These are phyloP conservation scores for Sinocyclocheilus anophthalmus DNA, from an alignment of 2,113 vertebrate species.

Conservation along the genomic window DNA sequence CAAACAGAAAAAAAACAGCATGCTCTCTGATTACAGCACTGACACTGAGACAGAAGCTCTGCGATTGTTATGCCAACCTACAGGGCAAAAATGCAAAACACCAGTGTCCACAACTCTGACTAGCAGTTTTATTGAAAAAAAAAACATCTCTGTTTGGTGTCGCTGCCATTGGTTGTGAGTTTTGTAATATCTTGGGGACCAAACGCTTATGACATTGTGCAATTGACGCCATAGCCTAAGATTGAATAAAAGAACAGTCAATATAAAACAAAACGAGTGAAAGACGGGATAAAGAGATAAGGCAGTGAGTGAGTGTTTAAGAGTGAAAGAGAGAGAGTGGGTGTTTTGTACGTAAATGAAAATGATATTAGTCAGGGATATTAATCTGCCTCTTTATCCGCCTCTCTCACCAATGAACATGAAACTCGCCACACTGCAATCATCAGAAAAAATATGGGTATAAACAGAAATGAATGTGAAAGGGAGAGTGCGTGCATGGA, in stretches of 20 bases:
- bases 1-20: constrained; percentile 23
- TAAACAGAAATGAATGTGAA: constrained; percentile 25
- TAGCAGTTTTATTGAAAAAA: constrained; percentile 8
- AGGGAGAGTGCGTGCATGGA: constrained; percentile 20
- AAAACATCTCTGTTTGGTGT: not conserved
- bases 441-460: constrained; percentile 19
- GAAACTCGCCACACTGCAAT: not conserved
- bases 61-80: constrained; percentile 34
- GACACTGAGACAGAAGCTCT: constrained; percentile 35
- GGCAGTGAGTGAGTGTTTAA: constrained; percentile 18
- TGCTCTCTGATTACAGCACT: constrained; percentile 43
- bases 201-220: not conserved
- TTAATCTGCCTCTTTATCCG: constrained; percentile 22
- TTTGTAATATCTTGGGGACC: not conserved
- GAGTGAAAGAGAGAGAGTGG: constrained; percentile 3
- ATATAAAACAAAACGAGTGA: not conserved
- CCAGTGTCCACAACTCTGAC: constrained; percentile 21
- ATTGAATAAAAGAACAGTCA: not conserved
- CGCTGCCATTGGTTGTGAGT: not conserved
- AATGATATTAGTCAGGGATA: constrained; percentile 44
- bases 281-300: not conserved
- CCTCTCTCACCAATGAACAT: not conserved
- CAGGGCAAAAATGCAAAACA: constrained; percentile 33
- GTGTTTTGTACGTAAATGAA: constrained; percentile 40
- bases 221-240: not conserved